Percentiles rank a stretch among this genome's conserved stretches.
Conservation (phyloP, 2,888 invertebrate genomes). For the Agrenia bidenticulata region DNA sequence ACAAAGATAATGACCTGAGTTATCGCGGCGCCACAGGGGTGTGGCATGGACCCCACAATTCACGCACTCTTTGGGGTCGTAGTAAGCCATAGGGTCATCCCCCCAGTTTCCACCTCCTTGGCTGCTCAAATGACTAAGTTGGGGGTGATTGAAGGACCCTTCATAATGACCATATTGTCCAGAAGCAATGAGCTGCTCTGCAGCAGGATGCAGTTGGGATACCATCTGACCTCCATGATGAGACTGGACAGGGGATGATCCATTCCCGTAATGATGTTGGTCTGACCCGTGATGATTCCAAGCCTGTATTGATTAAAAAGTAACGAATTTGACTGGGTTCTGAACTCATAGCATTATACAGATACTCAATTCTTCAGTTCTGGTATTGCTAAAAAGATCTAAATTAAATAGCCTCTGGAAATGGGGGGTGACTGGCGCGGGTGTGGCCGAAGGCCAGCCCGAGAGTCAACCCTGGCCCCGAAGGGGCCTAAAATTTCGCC, state of each 20-base stretch:
- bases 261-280: conserved; percentile 35
- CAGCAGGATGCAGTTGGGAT: conserved; percentile 13
- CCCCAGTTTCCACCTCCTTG: conserved; percentile 26
- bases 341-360: no score
- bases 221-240: conserved; percentile 20
- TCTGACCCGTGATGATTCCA: conserved; percentile 38
- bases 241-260: conserved; percentile 26
- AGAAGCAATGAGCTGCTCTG: conserved; percentile 22
- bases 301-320: conserved; percentile 16
- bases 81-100: conserved; percentile 19
- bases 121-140: conserved; percentile 17
- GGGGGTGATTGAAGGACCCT: conserved; percentile 15
- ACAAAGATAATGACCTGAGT: conserved; percentile 62
- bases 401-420: no score
- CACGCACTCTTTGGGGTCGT: conserved; percentile 59
- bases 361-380: no score
- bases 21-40: conserved; percentile 41
- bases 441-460: no score
- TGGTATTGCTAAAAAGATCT: no score
- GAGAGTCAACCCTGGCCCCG: no score
- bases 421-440: no score
- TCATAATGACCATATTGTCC: conserved; percentile 30
- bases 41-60: conserved; percentile 56
- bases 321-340: no score
- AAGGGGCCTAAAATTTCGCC: no score